Conservation (phyloP, 2,797 vertebrate species). For the Picus viridis region DNA sequence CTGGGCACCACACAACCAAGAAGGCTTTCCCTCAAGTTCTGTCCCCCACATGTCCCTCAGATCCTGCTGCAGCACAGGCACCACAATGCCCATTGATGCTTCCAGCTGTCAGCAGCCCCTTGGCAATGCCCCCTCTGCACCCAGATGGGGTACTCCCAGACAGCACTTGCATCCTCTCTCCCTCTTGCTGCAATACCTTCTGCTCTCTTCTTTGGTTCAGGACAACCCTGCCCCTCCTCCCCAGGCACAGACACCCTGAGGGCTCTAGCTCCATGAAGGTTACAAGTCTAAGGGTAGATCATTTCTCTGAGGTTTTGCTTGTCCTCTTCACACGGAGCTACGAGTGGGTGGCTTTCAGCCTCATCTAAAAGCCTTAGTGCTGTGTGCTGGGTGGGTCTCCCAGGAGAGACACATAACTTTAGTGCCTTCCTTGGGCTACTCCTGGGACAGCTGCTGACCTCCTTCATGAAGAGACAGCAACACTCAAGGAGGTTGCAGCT, state of each 20-base stretch:
- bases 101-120: not conserved
- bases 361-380: not conserved
- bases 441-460: not conserved
- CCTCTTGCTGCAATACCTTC: not conserved
- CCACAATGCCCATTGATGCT: accelerated
- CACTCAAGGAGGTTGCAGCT: not conserved
- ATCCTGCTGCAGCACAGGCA: accelerated
- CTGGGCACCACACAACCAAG: accelerated
- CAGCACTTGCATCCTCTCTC: not conserved
- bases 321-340: not conserved
- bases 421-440: not conserved
- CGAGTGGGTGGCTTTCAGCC: not conserved
- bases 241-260: accelerated
- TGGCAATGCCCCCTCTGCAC: accelerated
- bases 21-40: not conserved
- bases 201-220: not conserved
- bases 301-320: constrained; percentile 47
- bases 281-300: not conserved
- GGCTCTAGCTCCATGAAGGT: not conserved
- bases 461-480: not conserved
- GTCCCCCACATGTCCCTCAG: not conserved
- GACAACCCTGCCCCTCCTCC: not conserved
- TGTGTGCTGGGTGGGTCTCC: not conserved
- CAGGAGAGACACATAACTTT: not conserved
- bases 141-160: not conserved